Evolutionary conservation across 2,797 vertebrate species (phyloP), one percentile per base, ranked within the genome.

Genomic region (Dermochelys coriacea): DNA sequence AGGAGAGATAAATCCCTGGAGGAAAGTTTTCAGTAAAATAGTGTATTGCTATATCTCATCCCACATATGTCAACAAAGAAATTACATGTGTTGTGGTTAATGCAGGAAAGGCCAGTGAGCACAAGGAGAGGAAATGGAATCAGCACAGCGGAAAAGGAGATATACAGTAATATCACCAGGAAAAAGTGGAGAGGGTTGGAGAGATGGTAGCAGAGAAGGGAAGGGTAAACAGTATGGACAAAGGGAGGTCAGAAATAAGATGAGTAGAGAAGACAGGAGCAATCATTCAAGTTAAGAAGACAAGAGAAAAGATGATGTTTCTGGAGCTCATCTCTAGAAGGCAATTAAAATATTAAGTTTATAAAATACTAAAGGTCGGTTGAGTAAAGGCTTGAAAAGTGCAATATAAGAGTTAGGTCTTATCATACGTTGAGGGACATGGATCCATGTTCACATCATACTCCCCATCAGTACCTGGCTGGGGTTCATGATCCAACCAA

Each of bases 1-100:
- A 89, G 86, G 84, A 96, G 93, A 93, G 50, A 97, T 96, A 97
- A 37, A 97, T 95, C 96, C 95, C 96, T 95, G 87, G 94, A 95
- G 95, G 45, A 79, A 94, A 94, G 92, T 87, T 93, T 93, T 92
- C 52, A 0, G 82, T 57, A 86, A 95, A 97, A 95, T 95, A 96
- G 95, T 68, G 59, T 88, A 95, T 87, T 95, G 95, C 94, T 16
- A 21, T 96, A 96, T 94, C 94, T 97, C 89, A 93, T 93, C 93
- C 68, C 88, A 89, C 89, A 92, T 91, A 94, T 78, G 94, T 93
- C 93, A 96, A 87, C 88, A 95, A 91, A 87, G 71, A 93, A 93
- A 91, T 79, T 82, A 86, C 74, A 83, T 80, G 61, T 87, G 84
- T 47, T 93, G 90, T 84, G 75, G 88, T 96, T 90, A 94, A 85